These are phyloP conservation scores for Propithecus coquereli DNA, from an alignment of 2,113 vertebrate species.

Conservation along the genomic window DNA sequence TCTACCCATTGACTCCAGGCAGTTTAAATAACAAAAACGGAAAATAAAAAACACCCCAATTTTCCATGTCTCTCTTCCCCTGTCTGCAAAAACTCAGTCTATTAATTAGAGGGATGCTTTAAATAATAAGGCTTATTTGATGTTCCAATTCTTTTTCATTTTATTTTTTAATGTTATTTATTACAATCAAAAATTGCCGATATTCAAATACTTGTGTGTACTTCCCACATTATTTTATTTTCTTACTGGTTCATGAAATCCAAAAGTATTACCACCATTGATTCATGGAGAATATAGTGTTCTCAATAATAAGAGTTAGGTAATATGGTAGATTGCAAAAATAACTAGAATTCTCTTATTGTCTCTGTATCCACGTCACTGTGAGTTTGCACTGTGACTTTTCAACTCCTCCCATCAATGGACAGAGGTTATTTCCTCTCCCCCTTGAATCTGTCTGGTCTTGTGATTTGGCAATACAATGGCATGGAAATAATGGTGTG, in stretches of 20 bases:
- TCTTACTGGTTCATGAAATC: neutral
- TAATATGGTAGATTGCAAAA: neutral
- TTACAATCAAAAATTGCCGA: neutral
- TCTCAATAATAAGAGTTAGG: neutral
- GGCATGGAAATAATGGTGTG: neutral
- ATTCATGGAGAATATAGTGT: neutral
- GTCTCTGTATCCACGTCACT: neutral
- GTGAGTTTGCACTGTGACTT: neutral
- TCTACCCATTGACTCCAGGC: neutral
- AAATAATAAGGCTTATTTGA: constrained; percentile 18
- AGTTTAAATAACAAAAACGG: constrained; percentile 25
- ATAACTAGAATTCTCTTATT: neutral
- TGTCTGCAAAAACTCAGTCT: neutral
- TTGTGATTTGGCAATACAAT: neutral
- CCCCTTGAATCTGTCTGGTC: neutral
- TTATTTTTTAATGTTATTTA: neutral
- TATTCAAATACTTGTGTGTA: neutral
- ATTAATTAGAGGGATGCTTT: neutral
- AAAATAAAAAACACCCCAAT: neutral
- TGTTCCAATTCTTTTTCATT: neutral
- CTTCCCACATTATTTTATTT: neutral
- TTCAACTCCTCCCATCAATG: neutral
- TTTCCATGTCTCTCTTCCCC: neutral
- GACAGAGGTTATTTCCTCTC: neutral
- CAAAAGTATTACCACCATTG: neutral